Conservation (phyloP, 2,888 invertebrate genomes). For the Stictocephala bisonia region DNA sequence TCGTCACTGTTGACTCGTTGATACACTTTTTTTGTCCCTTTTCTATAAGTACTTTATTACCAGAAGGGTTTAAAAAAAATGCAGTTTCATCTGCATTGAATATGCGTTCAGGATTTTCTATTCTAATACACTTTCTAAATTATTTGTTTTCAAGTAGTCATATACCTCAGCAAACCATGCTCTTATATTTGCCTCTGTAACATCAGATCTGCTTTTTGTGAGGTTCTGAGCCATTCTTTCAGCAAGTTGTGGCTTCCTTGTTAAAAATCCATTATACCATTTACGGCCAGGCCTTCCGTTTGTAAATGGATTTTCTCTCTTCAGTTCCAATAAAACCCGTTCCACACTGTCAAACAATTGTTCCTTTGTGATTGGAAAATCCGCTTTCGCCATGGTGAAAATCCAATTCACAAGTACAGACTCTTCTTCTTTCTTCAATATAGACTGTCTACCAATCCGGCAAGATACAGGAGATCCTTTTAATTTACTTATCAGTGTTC, state of each 20-base stretch:
- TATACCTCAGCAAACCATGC: conserved; percentile 60
- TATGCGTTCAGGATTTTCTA: conserved; percentile 58
- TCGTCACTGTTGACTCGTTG: conserved; percentile 59
- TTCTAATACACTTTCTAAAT: conserved; percentile 54
- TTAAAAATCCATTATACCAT: conserved; percentile 52
- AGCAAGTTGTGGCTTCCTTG: conserved; percentile 53
- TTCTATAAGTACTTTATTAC: conserved; percentile 59
- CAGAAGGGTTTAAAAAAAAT: conserved; percentile 63
- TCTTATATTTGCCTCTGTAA: conserved; percentile 59
- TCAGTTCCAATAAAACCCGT: conserved; percentile 45
- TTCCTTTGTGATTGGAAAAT: conserved; percentile 41
- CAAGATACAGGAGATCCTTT: not conserved
- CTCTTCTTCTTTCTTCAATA: conserved; percentile 46
- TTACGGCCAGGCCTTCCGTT: conserved; percentile 52
- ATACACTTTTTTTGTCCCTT: conserved; percentile 59
- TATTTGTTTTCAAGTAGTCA: conserved; percentile 57
- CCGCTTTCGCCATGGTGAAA: conserved; percentile 24
- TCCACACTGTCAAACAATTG: conserved; percentile 52
- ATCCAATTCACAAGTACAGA: conserved; percentile 46
- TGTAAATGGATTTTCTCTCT: conserved; percentile 51
- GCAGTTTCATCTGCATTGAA: conserved; percentile 63
- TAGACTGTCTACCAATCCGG: conserved; percentile 42
- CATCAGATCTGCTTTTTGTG: conserved; percentile 55
- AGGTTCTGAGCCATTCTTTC: conserved; percentile 60
- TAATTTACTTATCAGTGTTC: conserved; percentile 19